Conservation (phyloP, 2,113 vertebrate genomes). For the Pavo muticus region DNA sequence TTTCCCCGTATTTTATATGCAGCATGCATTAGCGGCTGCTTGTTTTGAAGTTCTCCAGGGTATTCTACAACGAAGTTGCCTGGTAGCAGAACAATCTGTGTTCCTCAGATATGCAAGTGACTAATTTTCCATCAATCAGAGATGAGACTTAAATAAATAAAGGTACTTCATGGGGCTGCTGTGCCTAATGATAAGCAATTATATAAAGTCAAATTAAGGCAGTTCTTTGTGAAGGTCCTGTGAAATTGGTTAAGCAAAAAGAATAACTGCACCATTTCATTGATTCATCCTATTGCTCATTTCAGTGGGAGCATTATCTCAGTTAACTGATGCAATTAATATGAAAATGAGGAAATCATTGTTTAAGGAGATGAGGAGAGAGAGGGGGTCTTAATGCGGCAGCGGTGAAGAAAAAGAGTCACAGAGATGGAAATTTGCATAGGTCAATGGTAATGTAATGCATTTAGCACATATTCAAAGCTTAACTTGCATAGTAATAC, state of each 20-base stretch:
- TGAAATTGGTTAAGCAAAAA: conserved; percentile 88
- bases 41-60: conserved; percentile 70
- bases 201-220: conserved; percentile 83
- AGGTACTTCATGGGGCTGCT: conserved; percentile 81
- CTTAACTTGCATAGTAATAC: conserved; percentile 74
- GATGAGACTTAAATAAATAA: conserved; percentile 86
- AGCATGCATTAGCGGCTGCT: conserved; percentile 51
- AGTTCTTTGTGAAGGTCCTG: conserved; percentile 81
- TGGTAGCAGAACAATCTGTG: conserved; percentile 76
- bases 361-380: conserved; percentile 82
- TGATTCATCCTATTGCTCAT: conserved; percentile 85
- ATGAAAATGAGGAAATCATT: conserved; percentile 89
- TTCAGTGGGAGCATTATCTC: conserved; percentile 84
- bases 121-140: conserved; percentile 84
- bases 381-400: conserved; percentile 72
- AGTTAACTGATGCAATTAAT: conserved; percentile 89
- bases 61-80: conserved; percentile 65
- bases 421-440: conserved; percentile 80
- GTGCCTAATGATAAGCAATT: conserved; percentile 89
- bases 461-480: conserved; percentile 73
- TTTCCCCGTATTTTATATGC: conserved; percentile 59
- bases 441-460: conserved; percentile 80
- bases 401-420: conserved; percentile 67
- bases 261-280: conserved; percentile 82
- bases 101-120: conserved; percentile 81